A percentile compares a stretch with the other conserved stretches of the same genome.
phyloP scores from a whole-genome alignment of 2,797 vertebrate genomes.

The Megaceryle alcyon region DNA sequence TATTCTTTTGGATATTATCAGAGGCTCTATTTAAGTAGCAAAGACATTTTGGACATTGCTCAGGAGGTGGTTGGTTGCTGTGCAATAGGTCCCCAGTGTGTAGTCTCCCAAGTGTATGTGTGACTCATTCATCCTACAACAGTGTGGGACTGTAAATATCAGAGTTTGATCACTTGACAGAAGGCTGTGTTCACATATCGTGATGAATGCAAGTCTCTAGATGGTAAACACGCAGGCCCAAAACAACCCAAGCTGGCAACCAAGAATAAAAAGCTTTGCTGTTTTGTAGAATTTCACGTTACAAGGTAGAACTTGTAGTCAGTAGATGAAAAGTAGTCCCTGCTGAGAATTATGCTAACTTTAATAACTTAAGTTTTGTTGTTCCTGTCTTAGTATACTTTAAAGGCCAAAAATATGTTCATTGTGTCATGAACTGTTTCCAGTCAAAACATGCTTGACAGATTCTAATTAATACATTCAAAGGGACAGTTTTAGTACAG shows the following conservation, averaged over 20 bases:
- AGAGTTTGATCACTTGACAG: background rate
- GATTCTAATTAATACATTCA: constrained; percentile 29
- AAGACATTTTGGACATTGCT: constrained; percentile 45
- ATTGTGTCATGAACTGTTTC: constrained; percentile 34
- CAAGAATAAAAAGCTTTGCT: background rate
- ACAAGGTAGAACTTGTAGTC: background rate
- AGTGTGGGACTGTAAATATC: constrained; percentile 57
- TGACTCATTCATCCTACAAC: constrained; percentile 66
- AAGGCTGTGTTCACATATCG: background rate
- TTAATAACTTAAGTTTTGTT: background rate
- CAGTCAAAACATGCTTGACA: constrained; percentile 7
- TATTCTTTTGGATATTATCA: background rate
- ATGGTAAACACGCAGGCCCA: constrained; percentile 7
- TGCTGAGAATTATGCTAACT: background rate
- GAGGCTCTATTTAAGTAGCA: background rate
- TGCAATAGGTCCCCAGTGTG: background rate
- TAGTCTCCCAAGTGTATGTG: constrained; percentile 57
- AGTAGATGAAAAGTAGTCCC: background rate
- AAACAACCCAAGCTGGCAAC: background rate
- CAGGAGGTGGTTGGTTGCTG: constrained; percentile 17
- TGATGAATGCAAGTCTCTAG: constrained; percentile 17
- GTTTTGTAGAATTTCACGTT: background rate
- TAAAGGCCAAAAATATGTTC: background rate
- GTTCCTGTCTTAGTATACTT: background rate
- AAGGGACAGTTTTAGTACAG: background rate